Percentiles rank a stretch among this genome's conserved stretches.
These are phyloP conservation scores for Herpetotheres cachinnans DNA, from an alignment of 2,113 vertebrate genomes.

Conservation along the genomic window DNA sequence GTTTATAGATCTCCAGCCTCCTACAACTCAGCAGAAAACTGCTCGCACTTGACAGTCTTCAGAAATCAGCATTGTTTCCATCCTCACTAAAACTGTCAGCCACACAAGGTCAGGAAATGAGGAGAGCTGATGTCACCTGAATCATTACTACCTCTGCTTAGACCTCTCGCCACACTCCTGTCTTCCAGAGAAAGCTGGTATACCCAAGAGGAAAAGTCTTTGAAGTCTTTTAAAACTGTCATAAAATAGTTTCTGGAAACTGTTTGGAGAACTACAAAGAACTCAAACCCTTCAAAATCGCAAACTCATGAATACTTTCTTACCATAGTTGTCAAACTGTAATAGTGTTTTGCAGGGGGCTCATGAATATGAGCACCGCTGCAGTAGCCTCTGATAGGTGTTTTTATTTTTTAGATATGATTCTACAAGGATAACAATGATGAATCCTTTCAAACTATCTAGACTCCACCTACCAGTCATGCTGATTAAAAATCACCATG, in stretches of 20 bases:
- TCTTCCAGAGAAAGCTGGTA: slow-evolving; percentile 13
- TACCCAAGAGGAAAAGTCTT: slow-evolving; percentile 22
- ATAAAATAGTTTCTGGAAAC: slow-evolving; percentile 47
- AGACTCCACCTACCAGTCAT: neutral
- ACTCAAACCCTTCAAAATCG: neutral
- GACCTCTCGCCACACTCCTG: neutral
- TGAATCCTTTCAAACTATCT: neutral
- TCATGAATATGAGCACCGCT: slow-evolving; percentile 9
- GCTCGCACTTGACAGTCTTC: slow-evolving; percentile 71
- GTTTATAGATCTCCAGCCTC: slow-evolving; percentile 78
- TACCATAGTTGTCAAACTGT: neutral
- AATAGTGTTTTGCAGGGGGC: neutral
- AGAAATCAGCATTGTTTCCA: slow-evolving; percentile 63
- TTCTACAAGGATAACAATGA: neutral
- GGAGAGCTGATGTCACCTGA: slow-evolving; percentile 47
- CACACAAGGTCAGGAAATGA: slow-evolving; percentile 64
- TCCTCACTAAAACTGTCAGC: slow-evolving; percentile 51
- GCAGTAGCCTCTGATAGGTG: neutral
- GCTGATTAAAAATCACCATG: neutral
- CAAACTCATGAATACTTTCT: slow-evolving; percentile 7
- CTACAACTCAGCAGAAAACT: slow-evolving; percentile 78
- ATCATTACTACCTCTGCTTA: slow-evolving; percentile 17
- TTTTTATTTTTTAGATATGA: neutral
- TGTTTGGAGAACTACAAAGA: slow-evolving; percentile 43
- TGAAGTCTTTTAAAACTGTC: slow-evolving; percentile 39